Base-by-base conservation (phyloP, 2,888 invertebrate species). In the Dolomedes plantarius region DNA sequence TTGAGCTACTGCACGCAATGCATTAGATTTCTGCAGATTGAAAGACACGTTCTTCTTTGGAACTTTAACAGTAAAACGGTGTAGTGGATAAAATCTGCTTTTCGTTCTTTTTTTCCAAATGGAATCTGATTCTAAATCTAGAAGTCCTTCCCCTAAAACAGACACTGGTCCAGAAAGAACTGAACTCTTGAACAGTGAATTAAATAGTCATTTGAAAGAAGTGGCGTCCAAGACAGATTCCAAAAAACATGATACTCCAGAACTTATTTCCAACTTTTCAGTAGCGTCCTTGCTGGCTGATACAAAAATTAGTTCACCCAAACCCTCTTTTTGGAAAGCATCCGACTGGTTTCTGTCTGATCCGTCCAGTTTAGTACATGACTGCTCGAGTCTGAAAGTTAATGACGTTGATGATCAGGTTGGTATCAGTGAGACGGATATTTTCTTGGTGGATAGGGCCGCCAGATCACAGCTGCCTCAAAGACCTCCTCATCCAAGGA, bases 261-360 rank as follows among this genome's bases (percentile, higher is more conserved):
- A 86, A 68, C 79, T 86, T 27, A 75, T 86, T 1, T 86, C 86
- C 0, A 86, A 56, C 65, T 86, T 86, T 32, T 86, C 86, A 3
- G 86, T 86, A 9, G 86, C 86, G 28, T 78, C 86, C 50, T 32
- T 86, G 23, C 75, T 86, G 19, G 77, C 85, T 1, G 85, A 65
- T 1, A 75, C 73, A 7, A 86, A 86, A 31, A 74, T 50, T 16
- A 68, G 36, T 46, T 79, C 86, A 6, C 76, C 79, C 1, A 79
- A 41, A 32, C 73, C 86, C 6, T 69, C 79, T 31, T 46, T 86
- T 1, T 86, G 86, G 86, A 69, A 50, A 23, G 74, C 86, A 5
- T 32, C 86, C 1, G 86, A 86, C 23, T 69, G 79, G 11, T 86
- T 79, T 29, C 28, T 72, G 6, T 46, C 41, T 5, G 83, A 83